Conservation (phyloP, 2,113 vertebrate species). For the Pungitius pungitius region DNA sequence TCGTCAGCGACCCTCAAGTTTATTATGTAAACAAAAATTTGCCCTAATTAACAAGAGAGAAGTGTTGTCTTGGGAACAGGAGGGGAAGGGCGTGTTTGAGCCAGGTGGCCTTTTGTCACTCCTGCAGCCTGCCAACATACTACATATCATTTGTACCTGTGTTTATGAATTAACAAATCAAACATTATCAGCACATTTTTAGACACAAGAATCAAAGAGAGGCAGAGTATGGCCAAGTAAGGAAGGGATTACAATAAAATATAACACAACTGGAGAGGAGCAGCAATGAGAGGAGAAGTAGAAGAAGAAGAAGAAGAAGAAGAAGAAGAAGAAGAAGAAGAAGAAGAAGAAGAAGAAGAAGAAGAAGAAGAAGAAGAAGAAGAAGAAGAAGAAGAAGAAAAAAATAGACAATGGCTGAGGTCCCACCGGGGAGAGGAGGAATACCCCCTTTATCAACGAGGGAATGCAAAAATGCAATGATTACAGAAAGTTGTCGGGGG, state of each 20-base stretch:
- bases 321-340: no score
- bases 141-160: background rate
- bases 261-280: background rate
- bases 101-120: conserved; percentile 66
- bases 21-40: conserved; percentile 73
- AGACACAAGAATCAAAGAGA: background rate
- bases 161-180: background rate
- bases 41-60: conserved; percentile 67
- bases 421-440: conserved; percentile 45
- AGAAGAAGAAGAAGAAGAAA: background rate
- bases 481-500: conserved; percentile 41
- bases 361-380: no score
- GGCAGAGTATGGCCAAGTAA: background rate
- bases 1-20: conserved; percentile 68
- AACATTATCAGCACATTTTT: background rate
- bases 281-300: background rate
- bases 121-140: conserved; percentile 18
- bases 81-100: conserved; percentile 24
- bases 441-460: conserved; percentile 58
- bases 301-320: background rate
- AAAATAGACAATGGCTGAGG: conserved; percentile 28
- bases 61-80: conserved; percentile 60
- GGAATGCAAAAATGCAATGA: conserved; percentile 75
- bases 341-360: no score
- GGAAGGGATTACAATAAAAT: background rate